A percentile compares a stretch with the other conserved stretches of the same genome.
Evolutionary conservation across 2,888 invertebrate genomes (phyloP).

Genomic region (Brachypalpus laphriformis): DNA sequence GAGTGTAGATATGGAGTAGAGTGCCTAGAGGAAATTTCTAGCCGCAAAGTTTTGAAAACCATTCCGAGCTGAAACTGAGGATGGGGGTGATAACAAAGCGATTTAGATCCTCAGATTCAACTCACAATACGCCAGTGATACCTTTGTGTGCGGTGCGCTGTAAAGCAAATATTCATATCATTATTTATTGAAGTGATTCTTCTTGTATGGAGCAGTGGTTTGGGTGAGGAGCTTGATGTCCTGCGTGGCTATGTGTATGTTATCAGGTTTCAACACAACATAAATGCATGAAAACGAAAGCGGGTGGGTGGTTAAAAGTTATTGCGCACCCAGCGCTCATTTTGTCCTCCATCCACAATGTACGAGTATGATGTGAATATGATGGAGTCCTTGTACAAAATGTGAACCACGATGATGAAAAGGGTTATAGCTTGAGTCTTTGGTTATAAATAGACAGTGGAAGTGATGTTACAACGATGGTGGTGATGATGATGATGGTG

Average conservation of each 20-base stretch:
- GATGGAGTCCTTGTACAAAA: slow-evolving; percentile 38
- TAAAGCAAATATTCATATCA: slow-evolving; percentile 15
- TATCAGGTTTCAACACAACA: slow-evolving; percentile 32
- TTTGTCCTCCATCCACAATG: neutral
- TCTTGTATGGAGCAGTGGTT: neutral
- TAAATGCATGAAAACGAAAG: slow-evolving; percentile 35
- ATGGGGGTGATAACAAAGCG: neutral
- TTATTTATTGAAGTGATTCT: slow-evolving; percentile 39
- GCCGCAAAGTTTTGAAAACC: neutral
- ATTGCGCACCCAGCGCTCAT: slow-evolving; percentile 9
- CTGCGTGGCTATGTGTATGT: neutral
- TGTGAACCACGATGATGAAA: slow-evolving; percentile 41
- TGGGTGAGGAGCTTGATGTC: neutral
- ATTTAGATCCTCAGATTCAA: neutral
- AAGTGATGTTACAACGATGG: slow-evolving; percentile 9
- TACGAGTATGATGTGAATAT: slow-evolving; percentile 24
- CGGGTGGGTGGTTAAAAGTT: slow-evolving; percentile 45
- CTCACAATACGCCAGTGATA: slow-evolving; percentile 22
- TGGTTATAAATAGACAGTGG: slow-evolving; percentile 29
- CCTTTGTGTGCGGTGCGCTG: slow-evolving; percentile 8
- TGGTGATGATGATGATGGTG: slow-evolving; percentile 24
- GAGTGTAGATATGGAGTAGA: neutral
- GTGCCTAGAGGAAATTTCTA: neutral
- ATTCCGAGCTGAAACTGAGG: neutral
- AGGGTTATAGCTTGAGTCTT: slow-evolving; percentile 30